Conservation (phyloP, 2,113 vertebrate species). For the Calyptommatus sinebrachiatus region DNA sequence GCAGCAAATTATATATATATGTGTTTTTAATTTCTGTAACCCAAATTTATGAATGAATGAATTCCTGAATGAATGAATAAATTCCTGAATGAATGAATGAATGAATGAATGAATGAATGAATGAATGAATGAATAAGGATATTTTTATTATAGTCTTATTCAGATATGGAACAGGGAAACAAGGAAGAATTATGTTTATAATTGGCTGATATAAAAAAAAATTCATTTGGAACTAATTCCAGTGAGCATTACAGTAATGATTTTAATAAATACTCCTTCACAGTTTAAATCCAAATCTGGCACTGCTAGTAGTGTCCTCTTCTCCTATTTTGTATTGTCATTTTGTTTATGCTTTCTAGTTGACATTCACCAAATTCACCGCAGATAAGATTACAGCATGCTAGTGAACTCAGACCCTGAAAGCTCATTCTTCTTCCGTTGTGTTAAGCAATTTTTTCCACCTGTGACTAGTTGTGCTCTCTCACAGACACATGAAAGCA, state of each 20-base stretch:
- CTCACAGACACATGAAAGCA: not conserved
- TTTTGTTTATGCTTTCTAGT: too few species aligned
- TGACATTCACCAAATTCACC: conserved; percentile 27
- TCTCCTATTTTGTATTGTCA: too few species aligned
- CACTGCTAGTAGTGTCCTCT: too few species aligned
- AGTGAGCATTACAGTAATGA: not conserved
- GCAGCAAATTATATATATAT: too few species aligned
- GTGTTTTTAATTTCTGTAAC: too few species aligned
- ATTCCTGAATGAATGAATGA: too few species aligned
- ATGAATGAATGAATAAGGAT: too few species aligned
- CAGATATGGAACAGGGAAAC: not conserved
- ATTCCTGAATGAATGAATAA: too few species aligned
- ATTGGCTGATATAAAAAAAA: conserved; percentile 7
- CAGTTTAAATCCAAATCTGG: too few species aligned
- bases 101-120: too few species aligned
- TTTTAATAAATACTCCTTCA: not conserved
- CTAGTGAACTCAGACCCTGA: conserved; percentile 31
- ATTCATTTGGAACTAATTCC: not conserved
- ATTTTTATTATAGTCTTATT: too few species aligned
- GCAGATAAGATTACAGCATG: conserved; percentile 31
- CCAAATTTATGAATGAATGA: too few species aligned
- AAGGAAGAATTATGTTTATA: not conserved
- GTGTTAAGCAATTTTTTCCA: not conserved
- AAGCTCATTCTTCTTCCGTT: not conserved
- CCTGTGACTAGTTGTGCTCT: rapidly evolving